Conservation (phyloP, 23 tunicate species). For the Corella eumyota region DNA sequence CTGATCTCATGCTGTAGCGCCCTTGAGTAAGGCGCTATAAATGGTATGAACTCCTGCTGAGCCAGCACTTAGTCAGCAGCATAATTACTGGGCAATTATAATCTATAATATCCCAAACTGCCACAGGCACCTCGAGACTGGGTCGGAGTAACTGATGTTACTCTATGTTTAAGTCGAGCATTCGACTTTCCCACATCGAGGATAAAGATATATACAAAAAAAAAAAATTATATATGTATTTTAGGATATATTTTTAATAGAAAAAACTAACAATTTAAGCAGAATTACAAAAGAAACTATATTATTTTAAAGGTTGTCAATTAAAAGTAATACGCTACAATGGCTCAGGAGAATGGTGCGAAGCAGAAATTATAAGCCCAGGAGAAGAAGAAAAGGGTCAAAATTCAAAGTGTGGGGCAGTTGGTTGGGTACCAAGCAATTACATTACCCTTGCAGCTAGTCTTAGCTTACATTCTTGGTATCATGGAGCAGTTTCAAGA, state of each 20-base stretch:
- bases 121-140: too few species aligned
- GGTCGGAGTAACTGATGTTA: too few species aligned
- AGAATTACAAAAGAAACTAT: background rate
- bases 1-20: too few species aligned
- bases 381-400: conserved; percentile 7
- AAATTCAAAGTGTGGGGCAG: conserved; percentile 15
- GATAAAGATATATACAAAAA: background rate
- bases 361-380: conserved; percentile 42
- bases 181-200: too few species aligned
- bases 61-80: too few species aligned
- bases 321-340: conserved; percentile 59
- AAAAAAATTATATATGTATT: background rate
- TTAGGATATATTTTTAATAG: background rate
- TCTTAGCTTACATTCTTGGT: conserved; percentile 69
- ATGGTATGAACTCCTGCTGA: too few species aligned
- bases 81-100: too few species aligned
- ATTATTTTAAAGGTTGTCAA: conserved; percentile 64
- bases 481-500: conserved; percentile 80
- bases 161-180: too few species aligned
- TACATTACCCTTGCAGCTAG: conserved; percentile 75
- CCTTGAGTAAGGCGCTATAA: too few species aligned
- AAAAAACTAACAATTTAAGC: background rate
- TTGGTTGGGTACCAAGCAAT: conserved; percentile 92
- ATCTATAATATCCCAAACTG: too few species aligned
- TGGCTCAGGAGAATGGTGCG: conserved; percentile 87